phyloP scores from a whole-genome alignment of 1,140 invertebrate genomes.

The Vollenhovia emeryi region DNA sequence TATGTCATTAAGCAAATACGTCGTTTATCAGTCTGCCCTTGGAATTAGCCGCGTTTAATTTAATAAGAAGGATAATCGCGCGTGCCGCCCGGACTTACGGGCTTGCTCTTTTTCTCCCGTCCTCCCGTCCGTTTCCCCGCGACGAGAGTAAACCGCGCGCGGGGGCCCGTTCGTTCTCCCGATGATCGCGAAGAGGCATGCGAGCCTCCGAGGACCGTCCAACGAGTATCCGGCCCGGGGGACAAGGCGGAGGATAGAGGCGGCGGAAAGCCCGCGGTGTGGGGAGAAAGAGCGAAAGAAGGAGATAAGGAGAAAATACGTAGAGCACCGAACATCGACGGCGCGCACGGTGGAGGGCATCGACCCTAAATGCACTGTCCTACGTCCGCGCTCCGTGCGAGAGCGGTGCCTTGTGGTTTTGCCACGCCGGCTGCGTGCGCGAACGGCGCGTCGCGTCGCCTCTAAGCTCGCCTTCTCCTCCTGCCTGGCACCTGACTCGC shows the following conservation, averaged over 20 bases:
- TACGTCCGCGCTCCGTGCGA: conserved; percentile 62
- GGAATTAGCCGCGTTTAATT: conserved; percentile 55
- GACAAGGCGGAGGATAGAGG: conserved; percentile 40
- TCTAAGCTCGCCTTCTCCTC: neutral
- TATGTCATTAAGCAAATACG: conserved; percentile 53
- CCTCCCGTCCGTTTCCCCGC: neutral
- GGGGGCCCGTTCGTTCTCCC: conserved; percentile 18
- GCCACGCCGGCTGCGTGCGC: conserved; percentile 52
- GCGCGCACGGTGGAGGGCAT: conserved; percentile 59
- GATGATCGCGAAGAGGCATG: conserved; percentile 47
- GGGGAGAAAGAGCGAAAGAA: conserved; percentile 52
- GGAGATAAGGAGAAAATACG: conserved; percentile 64
- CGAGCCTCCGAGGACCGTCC: conserved; percentile 43
- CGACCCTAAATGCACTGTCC: conserved; percentile 74
- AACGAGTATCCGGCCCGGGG: conserved; percentile 36
- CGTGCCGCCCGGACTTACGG: neutral
- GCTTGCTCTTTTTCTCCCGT: neutral
- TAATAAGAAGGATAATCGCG: conserved; percentile 61
- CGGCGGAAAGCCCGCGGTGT: conserved; percentile 25
- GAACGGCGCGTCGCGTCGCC: neutral
- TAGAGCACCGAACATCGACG: conserved; percentile 71
- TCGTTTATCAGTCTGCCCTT: conserved; percentile 37
- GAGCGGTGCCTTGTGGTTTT: conserved; percentile 57
- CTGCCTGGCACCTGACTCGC: conserved; percentile 30
- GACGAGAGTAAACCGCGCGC: conserved; percentile 14